Conservation (phyloP, 1,140 invertebrate species). For the Sinonovacula constricta region DNA sequence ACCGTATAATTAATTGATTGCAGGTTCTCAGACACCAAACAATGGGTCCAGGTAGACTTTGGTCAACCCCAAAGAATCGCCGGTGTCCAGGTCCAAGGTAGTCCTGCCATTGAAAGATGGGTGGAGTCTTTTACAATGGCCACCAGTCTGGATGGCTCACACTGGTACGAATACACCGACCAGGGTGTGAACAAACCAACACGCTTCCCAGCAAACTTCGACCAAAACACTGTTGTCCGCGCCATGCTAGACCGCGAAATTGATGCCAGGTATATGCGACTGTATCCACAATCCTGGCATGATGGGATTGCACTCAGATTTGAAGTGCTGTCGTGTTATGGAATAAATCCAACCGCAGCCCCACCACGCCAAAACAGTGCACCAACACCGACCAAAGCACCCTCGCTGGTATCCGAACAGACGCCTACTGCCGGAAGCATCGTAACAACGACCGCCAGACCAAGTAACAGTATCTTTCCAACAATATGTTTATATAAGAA, state of each 20-base stretch:
- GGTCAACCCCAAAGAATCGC: slow-evolving; percentile 85
- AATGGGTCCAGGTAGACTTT: slow-evolving; percentile 82
- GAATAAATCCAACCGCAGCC: slow-evolving; percentile 29
- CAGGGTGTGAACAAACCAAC: slow-evolving; percentile 12
- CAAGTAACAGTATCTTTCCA: no score
- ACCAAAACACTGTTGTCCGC: slow-evolving; percentile 55
- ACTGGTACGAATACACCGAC: slow-evolving; percentile 52
- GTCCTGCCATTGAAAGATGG: slow-evolving; percentile 80
- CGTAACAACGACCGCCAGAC: slow-evolving; percentile 19
- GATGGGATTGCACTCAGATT: slow-evolving; percentile 57
- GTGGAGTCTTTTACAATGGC: slow-evolving; percentile 85
- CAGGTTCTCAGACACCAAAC: slow-evolving; percentile 52
- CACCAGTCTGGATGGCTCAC: slow-evolving; percentile 59
- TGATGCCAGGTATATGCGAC: slow-evolving; percentile 57
- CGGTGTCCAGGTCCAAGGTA: slow-evolving; percentile 86
- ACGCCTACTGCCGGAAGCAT: slow-evolving; percentile 22
- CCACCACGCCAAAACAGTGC: neutral
- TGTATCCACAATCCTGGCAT: slow-evolving; percentile 56
- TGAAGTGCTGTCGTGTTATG: slow-evolving; percentile 62
- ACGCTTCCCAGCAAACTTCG: slow-evolving; percentile 59
- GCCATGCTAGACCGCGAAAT: slow-evolving; percentile 57
- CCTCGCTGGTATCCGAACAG: slow-evolving; percentile 12
- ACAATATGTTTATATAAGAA: no score
- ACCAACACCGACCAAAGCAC: neutral
- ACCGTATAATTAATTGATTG: neutral